phyloP scores from a whole-genome alignment of 2,113 vertebrate species.

The Protobothrops mucrosquamatus region DNA sequence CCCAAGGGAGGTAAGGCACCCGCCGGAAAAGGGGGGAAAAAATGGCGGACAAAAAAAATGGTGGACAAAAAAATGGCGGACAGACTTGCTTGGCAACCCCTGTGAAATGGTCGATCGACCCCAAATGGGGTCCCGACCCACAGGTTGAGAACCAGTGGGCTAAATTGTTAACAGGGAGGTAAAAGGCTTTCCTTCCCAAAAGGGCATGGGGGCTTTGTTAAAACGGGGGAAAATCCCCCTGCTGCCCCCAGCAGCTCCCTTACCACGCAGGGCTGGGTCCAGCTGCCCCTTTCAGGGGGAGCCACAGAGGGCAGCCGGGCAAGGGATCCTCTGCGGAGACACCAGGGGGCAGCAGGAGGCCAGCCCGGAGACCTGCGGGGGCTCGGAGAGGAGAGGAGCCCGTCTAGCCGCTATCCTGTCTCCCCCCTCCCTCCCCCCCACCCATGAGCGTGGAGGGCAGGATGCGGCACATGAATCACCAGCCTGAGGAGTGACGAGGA shows the following conservation, averaged over 20 bases:
- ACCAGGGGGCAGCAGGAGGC: conserved; percentile 62
- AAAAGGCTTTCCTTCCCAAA: background rate
- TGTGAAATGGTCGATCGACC: no score
- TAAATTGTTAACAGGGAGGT: no score
- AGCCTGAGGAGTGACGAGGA: background rate
- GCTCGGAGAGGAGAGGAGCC: rapidly evolving
- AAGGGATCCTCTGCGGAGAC: conserved; percentile 1
- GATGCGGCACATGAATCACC: conserved; percentile 58
- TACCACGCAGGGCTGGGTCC: background rate
- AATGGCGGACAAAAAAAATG: no score
- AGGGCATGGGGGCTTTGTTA: background rate
- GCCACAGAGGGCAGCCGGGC: background rate
- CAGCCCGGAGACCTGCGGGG: background rate
- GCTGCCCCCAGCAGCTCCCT: background rate
- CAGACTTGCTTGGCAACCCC: no score
- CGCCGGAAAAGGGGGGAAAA: no score
- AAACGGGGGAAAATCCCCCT: background rate
- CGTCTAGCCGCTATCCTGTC: background rate
- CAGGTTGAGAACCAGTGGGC: no score
- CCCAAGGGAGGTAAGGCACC: no score
- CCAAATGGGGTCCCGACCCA: no score
- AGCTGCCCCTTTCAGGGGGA: background rate
- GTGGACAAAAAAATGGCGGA: no score
- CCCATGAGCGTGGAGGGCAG: conserved; percentile 19
- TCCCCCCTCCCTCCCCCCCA: background rate